Evolutionary conservation across 2,113 vertebrate species (phyloP), one percentile per base, ranked within the genome.

Genomic region (Narcine bancroftii): DNA sequence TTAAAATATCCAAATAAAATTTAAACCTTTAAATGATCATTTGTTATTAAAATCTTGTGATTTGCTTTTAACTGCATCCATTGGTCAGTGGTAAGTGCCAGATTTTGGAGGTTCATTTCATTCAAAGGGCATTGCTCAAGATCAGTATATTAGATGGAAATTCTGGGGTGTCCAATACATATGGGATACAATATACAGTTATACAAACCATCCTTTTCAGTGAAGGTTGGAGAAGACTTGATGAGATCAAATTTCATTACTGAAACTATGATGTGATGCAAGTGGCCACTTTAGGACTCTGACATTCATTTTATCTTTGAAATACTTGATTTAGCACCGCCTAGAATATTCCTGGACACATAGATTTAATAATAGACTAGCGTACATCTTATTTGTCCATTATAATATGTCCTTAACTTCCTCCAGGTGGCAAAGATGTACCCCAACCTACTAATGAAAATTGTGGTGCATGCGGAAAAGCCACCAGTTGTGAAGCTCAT

Each of bases 381-480:
- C 9, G 45, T 26, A 1, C 69, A 11, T 29, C 3, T 47, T 91
- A 24, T 69, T 69, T 45, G 39, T 42, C 39, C 24, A 69, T 1
- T 66, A 21, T 66, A 66, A 66, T 5, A 45, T 91, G 87, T 29
- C 13, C 42, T 91, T 69, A 39, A 10, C 26, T 69, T 89, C 36
- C 66, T 92, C 69, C 19, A 97, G 96, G 93, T 97, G 71, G 93
- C 94, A 36, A 94, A 94, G 92, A 92, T 60, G 24, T 96, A 94
- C 85, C 96, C 96, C 2, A 94, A 93, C 89, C 92, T 97, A 94
- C 93, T 94, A 94, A 94, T 97, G 94, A 94, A 96, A 75, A 93
- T 96, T 50, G 92, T 95, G 93, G 92, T 96, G 73, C 94, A 95
- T 85, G 94, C 92, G 0, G 93, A 0, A 11, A 94, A 95, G 66